Base-by-base conservation (phyloP, 2,888 invertebrate species). In the Nomada ruficornis region DNA sequence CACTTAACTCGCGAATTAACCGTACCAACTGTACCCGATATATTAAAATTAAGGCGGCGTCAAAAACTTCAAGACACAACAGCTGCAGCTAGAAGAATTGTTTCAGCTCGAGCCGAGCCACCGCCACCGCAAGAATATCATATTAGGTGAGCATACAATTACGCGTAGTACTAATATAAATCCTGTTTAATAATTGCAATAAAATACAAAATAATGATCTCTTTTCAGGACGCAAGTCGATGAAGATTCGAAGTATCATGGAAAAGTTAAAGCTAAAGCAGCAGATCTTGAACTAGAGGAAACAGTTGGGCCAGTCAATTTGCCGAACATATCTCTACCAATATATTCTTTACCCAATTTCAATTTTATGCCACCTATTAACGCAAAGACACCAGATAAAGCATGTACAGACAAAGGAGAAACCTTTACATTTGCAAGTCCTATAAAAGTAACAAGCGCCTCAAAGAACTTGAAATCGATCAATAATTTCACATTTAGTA, bases 11-110 rank as follows among this genome's bases (percentile, higher is more conserved):
- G 93, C 88, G 96, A 95, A 88, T 92, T 96, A 18, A 94, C 95
- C 82, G 95, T 96, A 65, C 96, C 96, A 9, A 95, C 95, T 3
- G 95, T 96, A 89, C 95, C 96, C 3, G 96, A 96, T 87, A 93
- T 96, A 77, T 90, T 96, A 55, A 95, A 95, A 83, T 94, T 96
- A 89, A 96, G 96, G 91, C 94, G 95, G 78, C 95, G 93, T 94
- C 95, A 93, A 94, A 95, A 95, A 63, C 91, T 96, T 69, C 96
- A 96, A 88, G 95, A 95, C 87, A 95, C 95, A 9, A 96, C 96
- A 0, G 95, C 95, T 77, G 94, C 95, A 11, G 96, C 96, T 15
- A 94, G 96, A 52, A 95, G 96, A 90, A 95, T 96, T 65, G 95
- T 96, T 94, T 94, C 94, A 87, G 87, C 93, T 4, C 90, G 87